phyloP scores from a whole-genome alignment of 2,888 invertebrate genomes.

The Thumatha senex region DNA sequence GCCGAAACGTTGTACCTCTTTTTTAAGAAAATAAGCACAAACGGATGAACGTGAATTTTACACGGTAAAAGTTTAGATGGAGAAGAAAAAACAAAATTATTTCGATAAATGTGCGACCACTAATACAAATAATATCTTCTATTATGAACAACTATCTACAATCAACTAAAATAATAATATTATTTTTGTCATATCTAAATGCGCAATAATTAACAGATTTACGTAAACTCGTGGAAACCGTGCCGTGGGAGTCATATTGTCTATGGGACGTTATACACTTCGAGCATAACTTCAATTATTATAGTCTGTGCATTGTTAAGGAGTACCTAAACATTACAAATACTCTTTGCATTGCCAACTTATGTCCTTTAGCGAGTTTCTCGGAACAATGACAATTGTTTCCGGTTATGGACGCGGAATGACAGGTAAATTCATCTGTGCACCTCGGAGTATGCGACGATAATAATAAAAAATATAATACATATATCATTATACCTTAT shows the following conservation, averaged over 20 bases:
- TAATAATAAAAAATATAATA: no score
- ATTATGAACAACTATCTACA: conserved; percentile 37
- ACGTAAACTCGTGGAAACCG: conserved; percentile 77
- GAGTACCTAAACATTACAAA: conserved; percentile 26
- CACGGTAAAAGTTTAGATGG: no score
- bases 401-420: conserved; percentile 36
- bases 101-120: no score
- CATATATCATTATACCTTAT: no score
- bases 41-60: no score
- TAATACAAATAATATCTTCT: conserved; percentile 32
- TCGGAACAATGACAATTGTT: conserved; percentile 65
- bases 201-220: conserved; percentile 69
- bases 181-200: conserved; percentile 64
- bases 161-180: conserved; percentile 52
- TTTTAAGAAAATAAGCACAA: no score
- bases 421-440: conserved; percentile 13
- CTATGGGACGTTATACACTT: conserved; percentile 29
- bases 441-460: no score
- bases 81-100: no score
- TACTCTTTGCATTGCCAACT: conserved; percentile 50
- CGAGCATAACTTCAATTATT: conserved; percentile 40
- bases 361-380: conserved; percentile 60
- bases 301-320: conserved; percentile 46
- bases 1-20: no score
- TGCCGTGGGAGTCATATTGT: conserved; percentile 78